Conservation (phyloP, 2,888 invertebrate species). For the Thera britannica region DNA sequence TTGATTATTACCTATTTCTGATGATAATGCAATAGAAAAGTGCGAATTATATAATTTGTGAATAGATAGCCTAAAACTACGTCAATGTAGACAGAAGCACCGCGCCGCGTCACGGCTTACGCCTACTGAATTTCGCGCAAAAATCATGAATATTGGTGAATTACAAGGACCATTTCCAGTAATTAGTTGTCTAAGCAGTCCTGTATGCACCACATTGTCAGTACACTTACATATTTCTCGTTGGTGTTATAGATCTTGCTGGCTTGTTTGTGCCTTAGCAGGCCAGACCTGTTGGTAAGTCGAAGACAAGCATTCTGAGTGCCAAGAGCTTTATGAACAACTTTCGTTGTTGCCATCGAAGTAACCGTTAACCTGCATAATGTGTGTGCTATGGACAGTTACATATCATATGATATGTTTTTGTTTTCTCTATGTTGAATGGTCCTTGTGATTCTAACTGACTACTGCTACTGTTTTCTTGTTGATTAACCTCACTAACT, state of each 20-base stretch:
- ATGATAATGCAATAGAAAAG: slow-evolving; percentile 65
- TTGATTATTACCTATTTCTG: slow-evolving; percentile 65
- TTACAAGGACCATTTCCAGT: slow-evolving; percentile 82
- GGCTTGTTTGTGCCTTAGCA: slow-evolving; percentile 90
- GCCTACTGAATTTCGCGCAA: slow-evolving; percentile 78
- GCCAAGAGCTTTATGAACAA: slow-evolving; percentile 75
- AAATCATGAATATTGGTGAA: slow-evolving; percentile 77
- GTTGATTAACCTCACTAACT: slow-evolving; percentile 47
- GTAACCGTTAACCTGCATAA: slow-evolving; percentile 79
- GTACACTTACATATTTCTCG: slow-evolving; percentile 77
- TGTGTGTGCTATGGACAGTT: slow-evolving; percentile 81
- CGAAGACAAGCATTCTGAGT: slow-evolving; percentile 72
- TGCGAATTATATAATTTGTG: slow-evolving; percentile 75
- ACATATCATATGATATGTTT: slow-evolving; percentile 56
- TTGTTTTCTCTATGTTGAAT: slow-evolving; percentile 78
- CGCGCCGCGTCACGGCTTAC: slow-evolving; percentile 59
- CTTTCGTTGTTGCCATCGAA: slow-evolving; percentile 76
- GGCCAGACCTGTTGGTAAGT: slow-evolving; percentile 91
- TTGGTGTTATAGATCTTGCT: slow-evolving; percentile 89
- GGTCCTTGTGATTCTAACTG: slow-evolving; percentile 85
- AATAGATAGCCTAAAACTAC: slow-evolving; percentile 53
- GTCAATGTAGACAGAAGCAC: slow-evolving; percentile 59
- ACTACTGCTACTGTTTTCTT: slow-evolving; percentile 48
- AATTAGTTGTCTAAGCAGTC: slow-evolving; percentile 69
- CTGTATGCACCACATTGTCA: slow-evolving; percentile 76